Percentiles rank a stretch among this genome's conserved stretches.
These are phyloP conservation scores for Drosophila phalerata DNA, from an alignment of 2,888 invertebrate genomes.

Conservation along the genomic window DNA sequence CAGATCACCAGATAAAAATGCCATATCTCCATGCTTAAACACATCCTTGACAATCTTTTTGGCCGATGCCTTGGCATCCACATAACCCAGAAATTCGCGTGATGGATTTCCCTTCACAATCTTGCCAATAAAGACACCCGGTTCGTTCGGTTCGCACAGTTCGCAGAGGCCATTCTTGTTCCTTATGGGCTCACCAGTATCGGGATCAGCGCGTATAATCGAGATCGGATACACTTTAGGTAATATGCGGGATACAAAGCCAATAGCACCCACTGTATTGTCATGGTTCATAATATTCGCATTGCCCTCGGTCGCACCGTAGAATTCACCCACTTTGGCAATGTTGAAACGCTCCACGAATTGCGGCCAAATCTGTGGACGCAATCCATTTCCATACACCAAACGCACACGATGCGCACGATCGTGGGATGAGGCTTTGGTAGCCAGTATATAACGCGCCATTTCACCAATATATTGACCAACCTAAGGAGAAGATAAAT, in stretches of 20 bases:
- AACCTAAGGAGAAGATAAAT: constrained; percentile 86
- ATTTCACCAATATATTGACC: constrained; percentile 96
- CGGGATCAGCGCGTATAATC: constrained; percentile 94
- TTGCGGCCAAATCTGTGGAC: constrained; percentile 95
- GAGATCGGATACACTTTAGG: constrained; percentile 96
- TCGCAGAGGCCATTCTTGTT: constrained; percentile 93
- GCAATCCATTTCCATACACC: constrained; percentile 96
- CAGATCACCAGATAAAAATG: constrained; percentile 97
- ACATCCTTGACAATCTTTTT: constrained; percentile 96
- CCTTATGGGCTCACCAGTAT: constrained; percentile 95
- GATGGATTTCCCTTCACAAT: constrained; percentile 95
- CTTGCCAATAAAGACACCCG: constrained; percentile 98
- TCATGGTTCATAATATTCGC: constrained; percentile 98
- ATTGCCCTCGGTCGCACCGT: constrained; percentile 98
- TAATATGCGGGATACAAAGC: constrained; percentile 95
- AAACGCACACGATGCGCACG: constrained; percentile 90
- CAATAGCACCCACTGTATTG: constrained; percentile 96
- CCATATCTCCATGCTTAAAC: constrained; percentile 94
- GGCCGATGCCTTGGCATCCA: constrained; percentile 94
- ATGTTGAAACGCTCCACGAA: constrained; percentile 95
- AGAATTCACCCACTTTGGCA: constrained; percentile 94
- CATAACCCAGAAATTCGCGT: constrained; percentile 97
- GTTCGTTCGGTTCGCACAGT: constrained; percentile 90
- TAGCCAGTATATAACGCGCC: constrained; percentile 93
- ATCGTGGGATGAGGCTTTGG: constrained; percentile 89